Percentiles rank a stretch among this genome's conserved stretches.
Evolutionary conservation across 2,888 invertebrate genomes (phyloP).

Genomic region (Thelaira solivaga): DNA sequence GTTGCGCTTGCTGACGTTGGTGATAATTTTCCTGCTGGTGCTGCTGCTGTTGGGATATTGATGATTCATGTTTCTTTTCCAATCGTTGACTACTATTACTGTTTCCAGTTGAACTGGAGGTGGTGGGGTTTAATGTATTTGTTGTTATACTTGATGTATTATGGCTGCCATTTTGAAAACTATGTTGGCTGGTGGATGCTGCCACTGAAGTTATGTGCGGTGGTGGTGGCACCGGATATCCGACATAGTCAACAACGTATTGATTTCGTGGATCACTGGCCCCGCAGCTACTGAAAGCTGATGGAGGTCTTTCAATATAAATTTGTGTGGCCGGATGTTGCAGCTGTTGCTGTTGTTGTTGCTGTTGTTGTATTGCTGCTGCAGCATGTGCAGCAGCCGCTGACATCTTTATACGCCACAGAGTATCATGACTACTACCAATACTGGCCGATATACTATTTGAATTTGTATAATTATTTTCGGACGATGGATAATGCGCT

Average conservation of each 20-base stretch:
- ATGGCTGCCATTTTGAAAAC: constrained; percentile 65
- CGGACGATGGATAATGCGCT: constrained; percentile 65
- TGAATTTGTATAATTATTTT: constrained; percentile 73
- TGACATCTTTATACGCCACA: constrained; percentile 72
- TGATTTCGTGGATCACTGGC: constrained; percentile 63
- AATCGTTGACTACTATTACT: constrained; percentile 55
- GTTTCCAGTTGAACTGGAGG: constrained; percentile 31
- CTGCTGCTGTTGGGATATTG: constrained; percentile 17
- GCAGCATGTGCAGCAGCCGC: constrained; percentile 61
- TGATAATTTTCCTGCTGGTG: constrained; percentile 24
- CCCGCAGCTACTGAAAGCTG: constrained; percentile 65
- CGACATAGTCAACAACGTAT: constrained; percentile 70
- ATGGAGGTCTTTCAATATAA: constrained; percentile 72
- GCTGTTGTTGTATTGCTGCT: constrained; percentile 30
- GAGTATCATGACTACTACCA: constrained; percentile 69
- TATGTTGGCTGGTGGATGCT: constrained; percentile 71
- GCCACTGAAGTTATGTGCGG: constrained; percentile 70
- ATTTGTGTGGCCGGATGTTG: constrained; percentile 66
- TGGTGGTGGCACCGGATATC: constrained; percentile 69
- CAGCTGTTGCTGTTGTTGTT: constrained; percentile 61
- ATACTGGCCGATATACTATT: constrained; percentile 66
- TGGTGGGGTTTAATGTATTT: constrained; percentile 45
- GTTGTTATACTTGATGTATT: constrained; percentile 46
- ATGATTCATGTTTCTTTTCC: constrained; percentile 35
- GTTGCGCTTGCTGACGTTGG: constrained; percentile 43